Base-by-base conservation (phyloP, 53 echinoderm and acorn worm species). In the Echinarachnius parma region DNA sequence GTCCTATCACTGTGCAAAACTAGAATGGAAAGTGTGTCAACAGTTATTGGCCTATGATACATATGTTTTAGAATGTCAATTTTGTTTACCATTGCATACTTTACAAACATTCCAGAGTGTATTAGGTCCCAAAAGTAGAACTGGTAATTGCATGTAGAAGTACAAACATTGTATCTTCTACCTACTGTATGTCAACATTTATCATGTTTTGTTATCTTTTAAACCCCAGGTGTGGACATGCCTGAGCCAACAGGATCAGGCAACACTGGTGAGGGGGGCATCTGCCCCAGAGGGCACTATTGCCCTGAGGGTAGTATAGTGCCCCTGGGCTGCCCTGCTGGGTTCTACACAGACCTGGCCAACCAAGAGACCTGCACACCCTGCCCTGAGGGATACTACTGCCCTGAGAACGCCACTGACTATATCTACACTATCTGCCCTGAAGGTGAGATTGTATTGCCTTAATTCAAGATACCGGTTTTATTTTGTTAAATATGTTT, bases 361-460 rank as follows among this genome's bases (percentile, higher is more conserved):
- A 78, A 84, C 30, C 82, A 92, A 42, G 54, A 84, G 2, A 71
- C 66, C 28, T 95, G 96, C 47, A 81, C 75, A 3, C 39, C 67
- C n/a, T 95, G 96, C 46, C 91, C 91, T 4, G 79, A 78, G 16
- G 96, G 96, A 7, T 84, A 79, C 69, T 95, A 95, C 87, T 95
- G 96, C 60, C 34, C 82, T 31, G 84, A 87, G 64, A 95, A 95
- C 48, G 87, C 96, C 2, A 95, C 96, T 7, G 62, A 85, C 2
- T 91, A 91, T 45, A 46, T 78, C 55, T 76, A 91, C 56, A 95
- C 85, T 9, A 75, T 91, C 63, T 95, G 96, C 59, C 96, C 96
- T 4, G 61, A 84, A 46, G 83, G 87, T 81, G 26, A 64, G 35
- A n/a, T n/a, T n/a, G 21, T 2, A 24, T 61, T 20, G 53, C 18